Base-by-base conservation (phyloP, 2,888 invertebrate species). In the Arge pagana region DNA sequence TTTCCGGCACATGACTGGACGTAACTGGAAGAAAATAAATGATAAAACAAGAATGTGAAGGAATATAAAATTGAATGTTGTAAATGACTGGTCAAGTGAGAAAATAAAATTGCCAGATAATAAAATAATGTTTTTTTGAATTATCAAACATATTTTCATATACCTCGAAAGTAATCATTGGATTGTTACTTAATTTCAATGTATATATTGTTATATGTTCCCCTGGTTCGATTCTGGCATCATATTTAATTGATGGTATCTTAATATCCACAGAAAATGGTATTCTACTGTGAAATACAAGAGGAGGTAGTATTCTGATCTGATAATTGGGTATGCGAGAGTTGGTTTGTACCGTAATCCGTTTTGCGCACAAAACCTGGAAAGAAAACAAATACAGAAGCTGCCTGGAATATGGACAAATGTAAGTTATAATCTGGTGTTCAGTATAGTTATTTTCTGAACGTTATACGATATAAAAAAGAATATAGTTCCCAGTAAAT, bases 211-310 rank as follows among this genome's bases (percentile, higher is more conserved):
- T 86, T 19, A 83, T 82, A 55, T 83, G 82, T 62, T 89, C 89
- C 1, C 90, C 88, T 0, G 89, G 85, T 69, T 88, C 88, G 7
- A 88, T 80, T 56, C 86, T 82, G 57, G 82, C 79, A 55, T 78
- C 70, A 61, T 80, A 80, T 54, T 79, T 79, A 7, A 81, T 74
- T 11, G 72, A 69, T 2, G 80, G 75, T 52, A 82, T 79, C 61
- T 78, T 77, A 4, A 86, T 78, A 66, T 86, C 83, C 23, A 89
- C 72, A 1, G 87, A 85, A 71, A 88, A 88, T 0, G 91, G 90
- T 31, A 92, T 78, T 21, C 86, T 85, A 74, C 91, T 92, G 78
- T 88, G 86, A 10, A 92, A 77, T 4, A 86, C 81, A 15, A 91
- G 77, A 0, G 91, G 89, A 0, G 91, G 88, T 39, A 88, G 72